These are phyloP conservation scores for Leptinotarsa juncta DNA, from an alignment of 2,888 invertebrate genomes.

Conservation along the genomic window DNA sequence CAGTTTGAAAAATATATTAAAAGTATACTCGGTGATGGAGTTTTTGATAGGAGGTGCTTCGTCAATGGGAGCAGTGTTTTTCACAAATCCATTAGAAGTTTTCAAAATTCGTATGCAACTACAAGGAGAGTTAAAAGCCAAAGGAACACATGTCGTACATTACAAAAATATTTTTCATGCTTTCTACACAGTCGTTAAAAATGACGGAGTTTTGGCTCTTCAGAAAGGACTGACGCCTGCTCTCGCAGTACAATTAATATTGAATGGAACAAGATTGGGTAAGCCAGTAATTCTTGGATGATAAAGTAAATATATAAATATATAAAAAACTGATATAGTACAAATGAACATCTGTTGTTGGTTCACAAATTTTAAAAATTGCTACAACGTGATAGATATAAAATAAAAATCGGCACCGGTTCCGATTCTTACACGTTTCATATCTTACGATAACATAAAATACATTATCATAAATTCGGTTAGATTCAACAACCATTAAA, in stretches of 20 bases:
- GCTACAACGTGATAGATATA: too few relatives aligned
- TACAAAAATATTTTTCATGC: conserved; percentile 87
- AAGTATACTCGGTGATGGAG: conserved; percentile 54
- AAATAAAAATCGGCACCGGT: too few relatives aligned
- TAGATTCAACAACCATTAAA: too few relatives aligned
- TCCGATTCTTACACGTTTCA: too few relatives aligned
- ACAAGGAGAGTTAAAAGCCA: conserved; percentile 71
- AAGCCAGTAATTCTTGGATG: conserved; percentile 26
- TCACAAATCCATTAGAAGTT: conserved; percentile 91
- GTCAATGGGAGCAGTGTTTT: conserved; percentile 75
- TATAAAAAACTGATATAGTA: too few relatives aligned
- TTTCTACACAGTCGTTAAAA: conserved; percentile 60
- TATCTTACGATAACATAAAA: too few relatives aligned
- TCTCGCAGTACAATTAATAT: conserved; percentile 80
- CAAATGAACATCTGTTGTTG: too few relatives aligned
- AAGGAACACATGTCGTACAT: conserved; percentile 72
- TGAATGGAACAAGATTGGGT: conserved; percentile 71
- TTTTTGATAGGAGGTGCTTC: conserved; percentile 69
- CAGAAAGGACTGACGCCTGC: conserved; percentile 87
- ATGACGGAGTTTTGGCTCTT: conserved; percentile 81
- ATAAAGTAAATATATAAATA: not conserved
- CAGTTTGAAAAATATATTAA: not conserved
- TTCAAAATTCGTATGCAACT: conserved; percentile 90
- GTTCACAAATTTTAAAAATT: too few relatives aligned
- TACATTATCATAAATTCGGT: too few relatives aligned